Base-by-base conservation (phyloP, 2,888 invertebrate species). In the Liodrosophila aerea region DNA sequence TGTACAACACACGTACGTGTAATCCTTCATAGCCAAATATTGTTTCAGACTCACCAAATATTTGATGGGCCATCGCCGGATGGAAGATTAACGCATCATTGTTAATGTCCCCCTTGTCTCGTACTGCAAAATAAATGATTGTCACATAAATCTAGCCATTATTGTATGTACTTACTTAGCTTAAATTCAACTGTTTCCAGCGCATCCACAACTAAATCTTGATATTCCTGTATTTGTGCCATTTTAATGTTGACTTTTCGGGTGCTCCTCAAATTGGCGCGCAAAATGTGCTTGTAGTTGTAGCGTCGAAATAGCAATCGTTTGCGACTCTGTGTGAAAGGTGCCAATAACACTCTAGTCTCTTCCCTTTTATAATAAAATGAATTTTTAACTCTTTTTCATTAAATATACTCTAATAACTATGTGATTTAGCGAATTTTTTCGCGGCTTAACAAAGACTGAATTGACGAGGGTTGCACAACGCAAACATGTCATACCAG, bases 21-120 rank as follows among this genome's bases (percentile, higher is more conserved):
- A 98, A 91, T 84, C 96, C 95, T 86, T 94, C 94, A 88, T 97
- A 99, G 2, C 98, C 99, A 91, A 97, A 98, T 88, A 99, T 97
- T 64, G 93, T 95, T 91, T 99, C 99, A 83, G 93, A 94, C 73
- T 96, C 95, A 4, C 97, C 97, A 89, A 97, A 98, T 56, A 98
- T 94, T 90, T 98, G 98, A 91, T 98, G 97, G 47, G 96, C 95
- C 95, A 97, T 97, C 53, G 94, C 94, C 0, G 97, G 97, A 31
- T 92, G 91, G 87, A 97, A 97, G 30, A 91, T 91, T 7, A 91
- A 89, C 1, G 91, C 90, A 29, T 93, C 93, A 89, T 94, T 92
- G 62, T 93, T 92, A 30, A 96, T 88, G 88, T 96, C 95, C 31
- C 92, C 89, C 15, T 91, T 89, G 59, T 90, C 90, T 47, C 94